Evolutionary conservation across 1,140 invertebrate species (phyloP).

Genomic region (Sarcophaga bullata): DNA sequence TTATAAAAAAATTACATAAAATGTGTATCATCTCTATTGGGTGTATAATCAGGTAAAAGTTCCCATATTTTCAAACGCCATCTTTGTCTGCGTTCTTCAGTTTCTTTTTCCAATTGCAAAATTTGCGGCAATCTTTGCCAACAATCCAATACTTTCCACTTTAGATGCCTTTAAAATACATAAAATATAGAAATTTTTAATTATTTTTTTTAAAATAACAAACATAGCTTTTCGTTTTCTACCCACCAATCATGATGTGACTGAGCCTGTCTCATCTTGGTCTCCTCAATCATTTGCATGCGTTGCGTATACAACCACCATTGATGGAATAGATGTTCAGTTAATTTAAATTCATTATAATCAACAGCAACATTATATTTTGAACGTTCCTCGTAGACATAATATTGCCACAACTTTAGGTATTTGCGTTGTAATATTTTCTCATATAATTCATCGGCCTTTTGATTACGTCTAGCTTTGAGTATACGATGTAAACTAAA

Average conservation of each 20-base stretch:
- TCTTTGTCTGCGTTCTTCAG: slow-evolving; percentile 71
- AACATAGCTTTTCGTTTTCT: not conserved
- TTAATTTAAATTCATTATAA: slow-evolving; percentile 70
- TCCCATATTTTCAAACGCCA: slow-evolving; percentile 75
- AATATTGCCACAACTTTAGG: slow-evolving; percentile 64
- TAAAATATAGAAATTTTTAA: slow-evolving; percentile 3
- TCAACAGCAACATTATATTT: slow-evolving; percentile 72
- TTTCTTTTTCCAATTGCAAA: slow-evolving; percentile 71
- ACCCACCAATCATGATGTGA: slow-evolving; percentile 69
- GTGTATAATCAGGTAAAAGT: slow-evolving; percentile 73
- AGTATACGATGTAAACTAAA: slow-evolving; percentile 66
- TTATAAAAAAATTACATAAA: slow-evolving; percentile 13
- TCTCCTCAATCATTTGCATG: slow-evolving; percentile 65
- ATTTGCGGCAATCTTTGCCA: slow-evolving; percentile 73
- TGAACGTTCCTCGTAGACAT: slow-evolving; percentile 64
- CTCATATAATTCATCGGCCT: slow-evolving; percentile 67
- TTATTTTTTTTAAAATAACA: slow-evolving; percentile 2
- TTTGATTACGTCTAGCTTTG: slow-evolving; percentile 65
- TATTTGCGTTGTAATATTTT: slow-evolving; percentile 63
- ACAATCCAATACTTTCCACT: slow-evolving; percentile 71
- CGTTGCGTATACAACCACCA: slow-evolving; percentile 66
- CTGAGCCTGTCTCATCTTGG: slow-evolving; percentile 67
- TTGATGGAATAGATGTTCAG: slow-evolving; percentile 67
- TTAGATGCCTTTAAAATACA: slow-evolving; percentile 66
- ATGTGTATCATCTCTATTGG: slow-evolving; percentile 49